Evolutionary conservation across 2,888 invertebrate genomes (phyloP), one percentile per base, ranked within the genome.

Genomic region (Papilio demoleus): DNA sequence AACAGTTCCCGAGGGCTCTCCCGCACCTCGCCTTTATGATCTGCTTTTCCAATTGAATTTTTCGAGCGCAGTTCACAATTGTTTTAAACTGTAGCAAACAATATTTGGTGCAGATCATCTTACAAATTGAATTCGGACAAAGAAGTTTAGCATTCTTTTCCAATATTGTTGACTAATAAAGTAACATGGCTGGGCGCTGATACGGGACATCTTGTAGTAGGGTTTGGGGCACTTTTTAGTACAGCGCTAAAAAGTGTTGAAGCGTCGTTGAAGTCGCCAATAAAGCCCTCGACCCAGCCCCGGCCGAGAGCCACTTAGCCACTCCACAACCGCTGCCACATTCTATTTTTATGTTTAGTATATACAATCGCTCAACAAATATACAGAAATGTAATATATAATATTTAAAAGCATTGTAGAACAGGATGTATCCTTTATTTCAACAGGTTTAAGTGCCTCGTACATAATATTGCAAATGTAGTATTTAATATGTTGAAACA

Each of bases 1-100:
- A 61, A 67, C 61, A 67, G 61, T 61, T 53, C 50, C 67, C 67
- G 42, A 42, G 67, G 50, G 67, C 61, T 4, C 67, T 61, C n/a
- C 19, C 27, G 38, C 66, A 27, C 36, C 36, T 22, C 27, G 12
- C 42, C 24, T 34, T 36, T 38, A 45, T 34, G 45, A 68, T 63
- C 45, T 58, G 47, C 17, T 38, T 58, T 24, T 14, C 14, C 53
- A 58, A 68, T 63, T 58, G 62, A 58, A 38, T 68, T 58, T 60
- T 68, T 45, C 58, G 45, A 58, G 68, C 14, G 47, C 45, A 59
- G 63, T 63, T 58, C 17, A 45, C 56, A 67, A 63, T 47, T 47
- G 63, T 68, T 58, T 58, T 38, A 17, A 5, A 31, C 31, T 4
- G 6, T 17, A 14, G 67, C 14, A 27, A 40, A 62, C 61, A 42